phyloP scores from a whole-genome alignment of 1,140 invertebrate genomes.

The Brachionus sp. region DNA sequence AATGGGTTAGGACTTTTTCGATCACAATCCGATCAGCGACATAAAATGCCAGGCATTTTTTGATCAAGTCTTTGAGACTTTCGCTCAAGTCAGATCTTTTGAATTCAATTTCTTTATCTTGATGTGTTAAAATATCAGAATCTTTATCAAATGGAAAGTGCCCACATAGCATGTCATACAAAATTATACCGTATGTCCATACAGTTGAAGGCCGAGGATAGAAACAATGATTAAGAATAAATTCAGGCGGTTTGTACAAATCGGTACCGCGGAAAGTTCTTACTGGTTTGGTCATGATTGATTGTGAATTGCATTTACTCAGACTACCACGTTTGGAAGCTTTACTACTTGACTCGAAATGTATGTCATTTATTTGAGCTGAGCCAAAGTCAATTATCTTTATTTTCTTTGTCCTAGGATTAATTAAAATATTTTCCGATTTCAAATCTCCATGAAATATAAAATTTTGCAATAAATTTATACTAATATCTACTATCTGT shows the following conservation, averaged over 20 bases:
- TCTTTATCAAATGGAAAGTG: constrained; percentile 40
- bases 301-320: not conserved
- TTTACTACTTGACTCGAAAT: not conserved
- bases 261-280: constrained; percentile 25
- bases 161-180: constrained; percentile 41
- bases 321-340: not conserved
- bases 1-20: not conserved
- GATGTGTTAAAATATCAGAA: constrained; percentile 22
- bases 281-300: not conserved
- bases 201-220: constrained; percentile 30
- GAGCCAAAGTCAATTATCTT: constrained; percentile 38
- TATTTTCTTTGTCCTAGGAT: constrained; percentile 19
- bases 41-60: constrained; percentile 32
- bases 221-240: not conserved
- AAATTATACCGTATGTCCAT: constrained; percentile 28
- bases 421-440: constrained; percentile 39
- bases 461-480: constrained; percentile 2
- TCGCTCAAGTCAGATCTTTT: constrained; percentile 2
- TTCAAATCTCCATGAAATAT: constrained; percentile 39
- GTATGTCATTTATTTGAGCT: not conserved
- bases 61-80: constrained; percentile 19
- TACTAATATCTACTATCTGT: constrained; percentile 11
- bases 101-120: constrained; percentile 34
- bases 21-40: constrained; percentile 16
- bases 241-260: constrained; percentile 33